Evolutionary conservation across 1,140 invertebrate species (phyloP).

Genomic region (Solenopsis invicta): DNA sequence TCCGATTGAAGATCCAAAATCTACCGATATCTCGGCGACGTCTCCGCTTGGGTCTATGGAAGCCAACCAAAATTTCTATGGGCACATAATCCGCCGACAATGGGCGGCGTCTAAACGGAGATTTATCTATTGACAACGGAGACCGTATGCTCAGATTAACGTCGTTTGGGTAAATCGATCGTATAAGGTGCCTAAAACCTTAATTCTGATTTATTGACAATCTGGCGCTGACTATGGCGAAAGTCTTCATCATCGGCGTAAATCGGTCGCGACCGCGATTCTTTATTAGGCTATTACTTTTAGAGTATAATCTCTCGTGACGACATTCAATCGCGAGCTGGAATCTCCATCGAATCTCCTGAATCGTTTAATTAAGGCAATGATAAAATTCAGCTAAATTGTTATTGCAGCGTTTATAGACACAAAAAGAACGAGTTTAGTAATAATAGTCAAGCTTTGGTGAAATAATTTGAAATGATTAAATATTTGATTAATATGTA

Average conservation of each 20-base stretch:
- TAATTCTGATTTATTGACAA: conserved; percentile 72
- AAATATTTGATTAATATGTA: too few relatives aligned
- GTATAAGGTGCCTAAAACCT: conserved; percentile 49
- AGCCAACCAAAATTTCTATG: conserved; percentile 58
- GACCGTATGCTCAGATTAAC: conserved; percentile 60
- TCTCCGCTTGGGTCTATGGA: conserved; percentile 18
- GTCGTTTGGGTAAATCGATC: conserved; percentile 60
- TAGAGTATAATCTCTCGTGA: conserved; percentile 51
- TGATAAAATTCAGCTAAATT: neutral
- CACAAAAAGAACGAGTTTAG: too few relatives aligned
- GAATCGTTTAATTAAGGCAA: conserved; percentile 25
- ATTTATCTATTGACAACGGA: conserved; percentile 67
- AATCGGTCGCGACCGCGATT: conserved; percentile 22
- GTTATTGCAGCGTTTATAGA: neutral
- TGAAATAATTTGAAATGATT: too few relatives aligned
- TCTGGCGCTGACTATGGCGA: conserved; percentile 26
- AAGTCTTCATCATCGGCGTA: conserved; percentile 61
- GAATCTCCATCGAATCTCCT: neutral
- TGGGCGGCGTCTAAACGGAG: conserved; percentile 68
- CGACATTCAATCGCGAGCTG: neutral
- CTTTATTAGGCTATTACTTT: conserved; percentile 55
- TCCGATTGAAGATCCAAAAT: conserved; percentile 62
- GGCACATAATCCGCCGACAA: conserved; percentile 70
- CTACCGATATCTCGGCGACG: conserved; percentile 46
- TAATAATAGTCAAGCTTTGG: too few relatives aligned